Conservation (phyloP, 2,113 vertebrate species). For the Spea multiplicata region DNA sequence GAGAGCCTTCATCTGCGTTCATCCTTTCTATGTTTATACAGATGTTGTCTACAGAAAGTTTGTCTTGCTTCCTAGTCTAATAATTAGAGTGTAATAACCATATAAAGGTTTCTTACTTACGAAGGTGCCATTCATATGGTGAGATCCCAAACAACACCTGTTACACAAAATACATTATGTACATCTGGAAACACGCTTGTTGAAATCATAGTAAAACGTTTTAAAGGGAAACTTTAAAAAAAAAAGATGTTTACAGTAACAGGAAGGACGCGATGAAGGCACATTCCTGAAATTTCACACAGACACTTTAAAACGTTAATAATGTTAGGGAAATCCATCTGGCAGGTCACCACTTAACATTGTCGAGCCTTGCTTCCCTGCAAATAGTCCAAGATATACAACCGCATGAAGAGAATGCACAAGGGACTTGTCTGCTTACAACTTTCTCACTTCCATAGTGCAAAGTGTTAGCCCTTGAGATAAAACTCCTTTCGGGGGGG, state of each 20-base stretch:
- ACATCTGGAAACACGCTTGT: background rate
- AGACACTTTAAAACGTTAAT: background rate
- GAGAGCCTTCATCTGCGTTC: background rate
- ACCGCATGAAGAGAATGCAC: too few species aligned
- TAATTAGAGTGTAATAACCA: constrained; percentile 7
- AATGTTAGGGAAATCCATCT: background rate
- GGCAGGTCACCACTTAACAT: background rate
- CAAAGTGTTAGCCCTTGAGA: too few species aligned
- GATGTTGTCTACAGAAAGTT: constrained; percentile 36
- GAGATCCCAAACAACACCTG: constrained; percentile 42
- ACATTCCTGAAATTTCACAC: constrained; percentile 26
- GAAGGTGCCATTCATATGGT: constrained; percentile 27
- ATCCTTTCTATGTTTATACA: constrained; percentile 37
- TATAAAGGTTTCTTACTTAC: constrained; percentile 41
- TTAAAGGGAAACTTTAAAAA: constrained; percentile 44
- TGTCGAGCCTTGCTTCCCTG: background rate
- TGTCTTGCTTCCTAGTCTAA: constrained; percentile 43
- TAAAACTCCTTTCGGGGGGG: too few species aligned
- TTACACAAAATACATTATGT: background rate
- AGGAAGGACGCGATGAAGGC: constrained; percentile 30
- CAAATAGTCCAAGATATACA: too few species aligned
- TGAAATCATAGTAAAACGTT: constrained; percentile 52
- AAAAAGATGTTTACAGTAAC: constrained; percentile 23
- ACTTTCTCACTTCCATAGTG: too few species aligned
- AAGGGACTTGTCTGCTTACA: too few species aligned